These are phyloP conservation scores for Ailuropoda melanoleuca DNA, from an alignment of 2,113 vertebrate genomes.

Conservation along the genomic window DNA sequence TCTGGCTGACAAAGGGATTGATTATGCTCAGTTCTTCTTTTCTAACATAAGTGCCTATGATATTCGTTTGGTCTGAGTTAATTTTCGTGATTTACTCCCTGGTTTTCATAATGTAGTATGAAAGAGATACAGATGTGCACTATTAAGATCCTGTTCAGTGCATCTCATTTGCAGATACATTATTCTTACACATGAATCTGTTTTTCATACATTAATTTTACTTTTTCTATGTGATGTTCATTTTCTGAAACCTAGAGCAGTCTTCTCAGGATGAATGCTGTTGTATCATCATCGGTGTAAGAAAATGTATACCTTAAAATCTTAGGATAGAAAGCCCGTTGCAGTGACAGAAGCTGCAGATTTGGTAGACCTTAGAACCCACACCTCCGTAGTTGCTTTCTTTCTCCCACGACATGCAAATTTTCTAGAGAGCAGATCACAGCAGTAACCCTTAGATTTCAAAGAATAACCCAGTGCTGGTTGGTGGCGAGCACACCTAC, in stretches of 20 bases:
- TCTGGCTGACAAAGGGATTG: background rate
- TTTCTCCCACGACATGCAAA: background rate
- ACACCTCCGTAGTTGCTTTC: background rate
- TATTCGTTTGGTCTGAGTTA: slow-evolving; percentile 34
- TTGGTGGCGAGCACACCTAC: slow-evolving; percentile 25
- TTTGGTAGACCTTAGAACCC: background rate
- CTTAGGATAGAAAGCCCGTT: background rate
- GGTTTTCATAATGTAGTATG: slow-evolving; percentile 46
- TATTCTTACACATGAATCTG: slow-evolving; percentile 39
- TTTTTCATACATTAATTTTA: slow-evolving; percentile 58
- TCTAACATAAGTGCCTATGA: background rate
- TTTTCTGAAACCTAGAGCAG: slow-evolving; percentile 13
- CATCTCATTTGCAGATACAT: slow-evolving; percentile 54
- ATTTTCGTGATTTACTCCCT: slow-evolving; percentile 45
- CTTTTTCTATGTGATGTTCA: slow-evolving; percentile 45
- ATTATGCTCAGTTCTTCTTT: slow-evolving; percentile 38
- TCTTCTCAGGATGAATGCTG: slow-evolving; percentile 32
- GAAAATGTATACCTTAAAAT: slow-evolving; percentile 4
- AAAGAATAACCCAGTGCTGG: slow-evolving; percentile 12
- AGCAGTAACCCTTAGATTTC: slow-evolving; percentile 40
- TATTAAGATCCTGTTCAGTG: slow-evolving; percentile 52
- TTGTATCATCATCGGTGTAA: background rate
- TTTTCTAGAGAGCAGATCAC: slow-evolving; percentile 48
- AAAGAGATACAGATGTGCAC: slow-evolving; percentile 50
- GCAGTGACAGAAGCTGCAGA: background rate